These are phyloP conservation scores for Pristionchus fissidentatus DNA, from an alignment of 2,888 invertebrate genomes.

Conservation along the genomic window DNA sequence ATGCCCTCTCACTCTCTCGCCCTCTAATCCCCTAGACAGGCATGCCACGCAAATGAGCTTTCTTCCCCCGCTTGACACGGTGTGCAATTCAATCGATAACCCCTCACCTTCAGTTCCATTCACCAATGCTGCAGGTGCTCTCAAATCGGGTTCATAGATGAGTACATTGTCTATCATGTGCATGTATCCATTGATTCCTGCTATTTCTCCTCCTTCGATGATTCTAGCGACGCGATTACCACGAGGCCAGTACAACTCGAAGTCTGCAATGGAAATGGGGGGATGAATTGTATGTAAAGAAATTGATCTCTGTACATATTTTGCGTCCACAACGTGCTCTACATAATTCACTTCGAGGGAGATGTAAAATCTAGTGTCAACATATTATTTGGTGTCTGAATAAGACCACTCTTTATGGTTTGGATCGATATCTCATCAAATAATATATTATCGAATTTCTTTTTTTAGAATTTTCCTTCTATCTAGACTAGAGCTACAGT, in stretches of 20 bases:
- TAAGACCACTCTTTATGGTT: too few species aligned
- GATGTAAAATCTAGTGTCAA: too few species aligned
- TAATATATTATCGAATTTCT: too few species aligned
- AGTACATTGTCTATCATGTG: slow-evolving; percentile 93
- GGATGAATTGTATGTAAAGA: neutral
- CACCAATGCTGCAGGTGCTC: slow-evolving; percentile 50
- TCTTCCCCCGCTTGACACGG: too few species aligned
- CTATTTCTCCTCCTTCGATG: slow-evolving; percentile 86
- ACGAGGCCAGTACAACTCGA: slow-evolving; percentile 75
- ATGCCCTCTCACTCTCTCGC: too few species aligned
- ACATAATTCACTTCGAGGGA: too few species aligned
- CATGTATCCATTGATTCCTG: slow-evolving; percentile 94
- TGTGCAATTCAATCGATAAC: neutral
- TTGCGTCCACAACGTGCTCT: too few species aligned
- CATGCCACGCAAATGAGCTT: too few species aligned
- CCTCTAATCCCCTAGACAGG: too few species aligned
- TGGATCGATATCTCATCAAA: too few species aligned
- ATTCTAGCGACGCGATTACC: slow-evolving; percentile 74
- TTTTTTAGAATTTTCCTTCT: too few species aligned
- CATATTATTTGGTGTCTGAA: neutral
- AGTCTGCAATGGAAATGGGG: slow-evolving; percentile 63
- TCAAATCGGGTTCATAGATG: slow-evolving; percentile 74
- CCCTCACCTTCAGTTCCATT: slow-evolving; percentile 12
- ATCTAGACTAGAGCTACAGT: too few species aligned
- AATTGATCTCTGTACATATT: neutral